phyloP scores from a whole-genome alignment of 2,113 vertebrate genomes.

The Progne subis region DNA sequence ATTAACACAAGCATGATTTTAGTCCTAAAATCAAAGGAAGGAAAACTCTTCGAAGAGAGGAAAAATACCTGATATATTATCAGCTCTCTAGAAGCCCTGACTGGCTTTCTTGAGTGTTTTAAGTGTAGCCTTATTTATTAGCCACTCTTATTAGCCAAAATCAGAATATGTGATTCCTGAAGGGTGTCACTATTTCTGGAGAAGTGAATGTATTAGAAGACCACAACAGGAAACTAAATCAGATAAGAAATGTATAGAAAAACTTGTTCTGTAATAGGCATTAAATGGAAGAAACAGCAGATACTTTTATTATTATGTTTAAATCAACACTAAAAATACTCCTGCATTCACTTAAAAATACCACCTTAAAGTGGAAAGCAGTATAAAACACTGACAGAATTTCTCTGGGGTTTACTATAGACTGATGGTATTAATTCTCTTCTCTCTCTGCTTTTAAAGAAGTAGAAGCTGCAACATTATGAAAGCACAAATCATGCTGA shows the following conservation, averaged over 20 bases:
- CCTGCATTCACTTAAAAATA: neutral
- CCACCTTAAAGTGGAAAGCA: neutral
- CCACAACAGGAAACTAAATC: neutral
- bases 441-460: neutral
- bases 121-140: neutral
- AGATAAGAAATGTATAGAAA: neutral
- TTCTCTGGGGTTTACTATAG: neutral
- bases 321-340: neutral
- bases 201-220: neutral
- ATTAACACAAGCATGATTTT: neutral
- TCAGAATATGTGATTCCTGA: neutral
- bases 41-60: neutral
- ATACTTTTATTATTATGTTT: neutral
- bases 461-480: neutral
- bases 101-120: neutral
- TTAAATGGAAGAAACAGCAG: neutral
- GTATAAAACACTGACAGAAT: neutral
- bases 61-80: neutral
- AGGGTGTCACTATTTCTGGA: neutral
- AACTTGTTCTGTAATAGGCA: neutral
- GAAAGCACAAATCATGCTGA: neutral
- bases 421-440: neutral
- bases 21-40: neutral
- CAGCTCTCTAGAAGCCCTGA: neutral
- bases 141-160: neutral